Conservation (phyloP, 1,140 invertebrate species). For the Paraescarpia echinospica region DNA sequence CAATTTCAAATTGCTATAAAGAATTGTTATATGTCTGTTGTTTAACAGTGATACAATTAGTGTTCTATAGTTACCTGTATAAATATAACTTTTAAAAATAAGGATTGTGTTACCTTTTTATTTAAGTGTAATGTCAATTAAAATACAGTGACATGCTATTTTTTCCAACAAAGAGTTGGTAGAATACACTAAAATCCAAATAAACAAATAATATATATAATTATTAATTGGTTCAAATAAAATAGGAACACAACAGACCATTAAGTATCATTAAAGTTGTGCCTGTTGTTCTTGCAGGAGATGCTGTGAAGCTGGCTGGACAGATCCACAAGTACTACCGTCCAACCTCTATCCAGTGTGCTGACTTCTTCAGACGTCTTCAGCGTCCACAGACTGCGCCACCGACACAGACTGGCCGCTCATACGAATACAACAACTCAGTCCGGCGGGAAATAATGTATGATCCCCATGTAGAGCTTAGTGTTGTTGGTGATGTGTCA, state of each 20-base stretch:
- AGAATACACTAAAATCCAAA: background rate
- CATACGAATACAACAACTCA: background rate
- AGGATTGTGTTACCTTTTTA: too few relatives aligned
- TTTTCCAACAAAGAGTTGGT: background rate
- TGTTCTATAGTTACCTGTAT: background rate
- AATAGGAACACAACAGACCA: background rate
- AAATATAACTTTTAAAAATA: background rate
- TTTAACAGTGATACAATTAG: background rate
- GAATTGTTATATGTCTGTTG: background rate
- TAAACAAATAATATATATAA: background rate
- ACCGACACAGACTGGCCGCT: background rate
- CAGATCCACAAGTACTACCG: constrained; percentile 5
- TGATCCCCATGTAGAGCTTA: background rate
- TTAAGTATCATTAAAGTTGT: background rate
- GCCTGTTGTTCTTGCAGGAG: background rate
- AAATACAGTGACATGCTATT: background rate
- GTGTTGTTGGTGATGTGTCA: background rate
- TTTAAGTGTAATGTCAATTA: too few relatives aligned
- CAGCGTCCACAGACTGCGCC: background rate
- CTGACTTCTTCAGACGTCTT: constrained; percentile 18
- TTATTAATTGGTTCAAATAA: background rate
- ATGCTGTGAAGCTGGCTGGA: background rate
- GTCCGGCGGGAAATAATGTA: background rate
- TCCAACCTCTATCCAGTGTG: background rate
- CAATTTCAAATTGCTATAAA: background rate